Evolutionary conservation across 2,888 invertebrate species (phyloP).

Genomic region (Meloe dianella): DNA sequence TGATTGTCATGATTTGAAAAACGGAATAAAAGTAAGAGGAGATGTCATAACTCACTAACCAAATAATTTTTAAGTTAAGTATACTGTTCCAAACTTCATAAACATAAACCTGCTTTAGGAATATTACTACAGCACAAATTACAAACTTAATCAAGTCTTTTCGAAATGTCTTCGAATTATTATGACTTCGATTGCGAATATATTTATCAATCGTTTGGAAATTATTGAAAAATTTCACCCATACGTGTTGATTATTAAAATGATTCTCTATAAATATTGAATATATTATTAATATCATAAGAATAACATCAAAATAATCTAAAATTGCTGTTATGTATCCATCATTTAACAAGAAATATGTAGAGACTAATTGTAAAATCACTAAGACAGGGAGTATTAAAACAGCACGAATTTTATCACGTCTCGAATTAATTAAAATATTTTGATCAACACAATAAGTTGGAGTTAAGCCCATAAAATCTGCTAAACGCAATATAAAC

Average conservation of each 20-base stretch:
- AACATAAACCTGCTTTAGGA: not conserved
- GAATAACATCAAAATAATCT: not conserved
- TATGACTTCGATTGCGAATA: not conserved
- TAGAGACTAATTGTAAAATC: not conserved
- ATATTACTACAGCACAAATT: not conserved
- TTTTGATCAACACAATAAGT: not conserved
- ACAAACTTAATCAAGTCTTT: not conserved
- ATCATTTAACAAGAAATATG: not conserved
- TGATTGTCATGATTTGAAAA: not conserved
- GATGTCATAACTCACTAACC: not conserved
- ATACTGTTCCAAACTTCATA: not conserved
- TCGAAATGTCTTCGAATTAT: not conserved
- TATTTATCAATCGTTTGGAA: not conserved
- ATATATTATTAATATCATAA: not conserved
- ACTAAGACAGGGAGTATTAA: not conserved
- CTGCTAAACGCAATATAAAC: not conserved
- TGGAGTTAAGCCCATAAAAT: not conserved
- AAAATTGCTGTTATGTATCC: not conserved
- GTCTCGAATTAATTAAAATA: not conserved
- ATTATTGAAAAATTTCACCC: not conserved
- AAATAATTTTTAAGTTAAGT: accelerated
- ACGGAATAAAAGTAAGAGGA: not conserved
- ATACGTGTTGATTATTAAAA: not conserved
- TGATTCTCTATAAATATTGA: not conserved
- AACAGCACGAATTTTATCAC: not conserved